Conservation (phyloP, 2,113 vertebrate genomes). For the Odocoileus hemionus region DNA sequence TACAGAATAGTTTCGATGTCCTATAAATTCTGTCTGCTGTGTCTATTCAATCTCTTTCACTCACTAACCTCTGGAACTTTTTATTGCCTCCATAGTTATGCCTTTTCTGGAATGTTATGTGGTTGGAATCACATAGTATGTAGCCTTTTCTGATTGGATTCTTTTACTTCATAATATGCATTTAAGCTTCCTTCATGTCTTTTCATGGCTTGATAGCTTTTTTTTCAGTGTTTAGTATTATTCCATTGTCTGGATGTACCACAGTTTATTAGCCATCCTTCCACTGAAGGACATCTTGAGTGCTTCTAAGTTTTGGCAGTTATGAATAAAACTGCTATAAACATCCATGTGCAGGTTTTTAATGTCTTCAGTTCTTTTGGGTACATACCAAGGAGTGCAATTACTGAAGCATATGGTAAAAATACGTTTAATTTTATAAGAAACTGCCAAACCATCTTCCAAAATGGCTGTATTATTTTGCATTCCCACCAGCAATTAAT, state of each 20-base stretch:
- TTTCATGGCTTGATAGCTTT: not conserved
- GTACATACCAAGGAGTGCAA: not conserved
- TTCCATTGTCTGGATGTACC: not conserved
- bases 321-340: not conserved
- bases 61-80: not conserved
- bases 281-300: not conserved
- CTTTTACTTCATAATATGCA: not conserved
- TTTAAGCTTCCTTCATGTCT: not conserved
- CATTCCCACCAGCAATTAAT: not conserved
- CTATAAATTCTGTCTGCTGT: not conserved
- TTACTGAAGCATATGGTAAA: not conserved
- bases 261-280: not conserved
- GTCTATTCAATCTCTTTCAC: not conserved
- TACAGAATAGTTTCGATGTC: not conserved
- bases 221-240: not conserved
- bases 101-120: not conserved
- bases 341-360: not conserved
- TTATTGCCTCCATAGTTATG: not conserved
- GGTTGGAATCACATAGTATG: not conserved
- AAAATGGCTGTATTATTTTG: not conserved
- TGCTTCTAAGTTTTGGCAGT: not conserved
- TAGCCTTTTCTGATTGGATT: not conserved
- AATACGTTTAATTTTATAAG: not conserved
- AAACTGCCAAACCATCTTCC: not conserved
- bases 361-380: not conserved